Conservation (phyloP, 2,797 vertebrate species). For the Neomorphus geoffroyi region DNA sequence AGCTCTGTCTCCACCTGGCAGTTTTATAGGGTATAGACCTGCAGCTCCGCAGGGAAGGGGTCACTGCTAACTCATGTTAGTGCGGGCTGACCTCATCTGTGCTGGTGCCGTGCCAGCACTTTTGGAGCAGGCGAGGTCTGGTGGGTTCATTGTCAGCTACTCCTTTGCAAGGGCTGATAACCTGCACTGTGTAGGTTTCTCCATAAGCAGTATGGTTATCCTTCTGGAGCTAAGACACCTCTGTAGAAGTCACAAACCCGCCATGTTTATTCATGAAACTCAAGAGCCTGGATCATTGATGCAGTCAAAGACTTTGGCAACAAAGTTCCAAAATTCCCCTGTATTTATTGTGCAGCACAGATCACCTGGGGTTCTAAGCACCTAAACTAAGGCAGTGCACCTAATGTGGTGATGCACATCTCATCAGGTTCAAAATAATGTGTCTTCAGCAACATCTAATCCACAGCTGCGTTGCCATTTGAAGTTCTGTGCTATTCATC, state of each 20-base stretch:
- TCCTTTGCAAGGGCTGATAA: not conserved
- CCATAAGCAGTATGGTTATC: fast-evolving
- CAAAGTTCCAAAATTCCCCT: not conserved
- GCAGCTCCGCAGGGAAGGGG: not conserved
- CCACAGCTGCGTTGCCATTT: not conserved
- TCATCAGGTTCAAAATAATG: not conserved
- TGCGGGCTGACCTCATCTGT: not conserved
- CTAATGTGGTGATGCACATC: not conserved
- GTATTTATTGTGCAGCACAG: not conserved
- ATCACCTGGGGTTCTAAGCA: not conserved
- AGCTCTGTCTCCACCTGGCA: not conserved
- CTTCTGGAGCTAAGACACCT: not conserved
- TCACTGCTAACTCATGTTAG: fast-evolving
- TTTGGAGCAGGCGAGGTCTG: not conserved
- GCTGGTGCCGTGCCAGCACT: not conserved
- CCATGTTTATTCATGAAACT: not conserved
- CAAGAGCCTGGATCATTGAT: not conserved
- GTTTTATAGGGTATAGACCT: not conserved
- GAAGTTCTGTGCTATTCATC: not conserved
- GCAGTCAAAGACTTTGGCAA: not conserved
- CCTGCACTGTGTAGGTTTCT: fast-evolving
- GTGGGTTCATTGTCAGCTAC: not conserved
- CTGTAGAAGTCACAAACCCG: not conserved
- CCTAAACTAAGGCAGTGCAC: not conserved
- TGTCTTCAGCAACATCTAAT: not conserved